Evolutionary conservation across 2,888 invertebrate species (phyloP).

Genomic region (Polymixis flavicincta): DNA sequence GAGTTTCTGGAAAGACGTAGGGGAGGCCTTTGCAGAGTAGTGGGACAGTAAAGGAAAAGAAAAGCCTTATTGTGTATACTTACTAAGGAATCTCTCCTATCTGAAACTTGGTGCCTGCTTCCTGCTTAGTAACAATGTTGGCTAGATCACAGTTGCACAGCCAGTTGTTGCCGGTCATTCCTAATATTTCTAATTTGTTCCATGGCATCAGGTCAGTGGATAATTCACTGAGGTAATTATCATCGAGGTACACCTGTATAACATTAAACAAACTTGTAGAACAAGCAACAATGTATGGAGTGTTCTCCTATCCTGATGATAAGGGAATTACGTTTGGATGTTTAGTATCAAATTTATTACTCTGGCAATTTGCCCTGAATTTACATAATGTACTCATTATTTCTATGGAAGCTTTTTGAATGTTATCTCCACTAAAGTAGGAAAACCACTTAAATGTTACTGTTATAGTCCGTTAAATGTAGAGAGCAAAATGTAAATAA

Average conservation of each 20-base stretch:
- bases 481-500: slow-evolving; percentile 17
- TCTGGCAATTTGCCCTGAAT: slow-evolving; percentile 20
- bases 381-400: slow-evolving; percentile 18
- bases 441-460: slow-evolving; percentile 40
- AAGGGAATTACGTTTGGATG: not conserved
- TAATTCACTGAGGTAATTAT: slow-evolving; percentile 91
- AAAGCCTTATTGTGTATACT: slow-evolving; percentile 66
- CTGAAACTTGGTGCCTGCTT: slow-evolving; percentile 83
- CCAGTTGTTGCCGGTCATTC: slow-evolving; percentile 92
- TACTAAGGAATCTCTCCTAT: slow-evolving; percentile 84
- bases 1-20: not conserved
- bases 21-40: not conserved
- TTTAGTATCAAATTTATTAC: slow-evolving; percentile 1
- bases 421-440: slow-evolving; percentile 36
- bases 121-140: slow-evolving; percentile 83
- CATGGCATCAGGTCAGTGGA: slow-evolving; percentile 89
- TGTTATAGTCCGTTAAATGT: slow-evolving; percentile 32
- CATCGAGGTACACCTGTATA: slow-evolving; percentile 91
- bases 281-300: not conserved
- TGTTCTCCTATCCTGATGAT: no score
- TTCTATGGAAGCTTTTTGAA: slow-evolving; percentile 17
- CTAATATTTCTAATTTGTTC: slow-evolving; percentile 89
- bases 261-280: slow-evolving; percentile 6
- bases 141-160: slow-evolving; percentile 91
- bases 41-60: not conserved